phyloP scores from a whole-genome alignment of 2,888 invertebrate species.

The Lepas anatifera region DNA sequence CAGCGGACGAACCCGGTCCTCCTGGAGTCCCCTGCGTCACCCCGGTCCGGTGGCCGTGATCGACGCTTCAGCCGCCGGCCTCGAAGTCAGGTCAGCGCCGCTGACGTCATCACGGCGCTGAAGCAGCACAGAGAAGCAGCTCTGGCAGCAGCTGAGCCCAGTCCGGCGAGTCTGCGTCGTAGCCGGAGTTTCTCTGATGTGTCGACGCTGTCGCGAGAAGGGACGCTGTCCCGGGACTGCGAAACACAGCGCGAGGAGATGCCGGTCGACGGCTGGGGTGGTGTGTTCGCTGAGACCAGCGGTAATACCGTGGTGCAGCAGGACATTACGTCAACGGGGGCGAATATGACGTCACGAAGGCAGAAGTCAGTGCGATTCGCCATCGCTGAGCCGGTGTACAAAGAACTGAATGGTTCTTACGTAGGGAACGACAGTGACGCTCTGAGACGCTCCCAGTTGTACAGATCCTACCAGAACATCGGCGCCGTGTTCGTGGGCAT shows the following conservation, averaged over 20 bases:
- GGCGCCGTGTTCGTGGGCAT: constrained; percentile 1
- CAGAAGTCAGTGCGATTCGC: neutral
- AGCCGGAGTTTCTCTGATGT: neutral
- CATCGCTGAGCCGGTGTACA: neutral
- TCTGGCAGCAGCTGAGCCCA: too few relatives aligned
- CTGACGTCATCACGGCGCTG: neutral
- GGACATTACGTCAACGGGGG: neutral
- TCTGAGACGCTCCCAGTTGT: neutral
- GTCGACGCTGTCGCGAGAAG: neutral
- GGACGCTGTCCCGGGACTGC: too few relatives aligned
- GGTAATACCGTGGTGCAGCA: neutral
- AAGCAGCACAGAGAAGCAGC: neutral
- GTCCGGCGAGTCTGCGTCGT: neutral
- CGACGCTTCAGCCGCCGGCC: neutral
- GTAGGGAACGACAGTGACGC: neutral
- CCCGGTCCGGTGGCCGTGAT: neutral
- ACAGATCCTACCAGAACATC: constrained; percentile 1
- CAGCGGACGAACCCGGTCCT: neutral
- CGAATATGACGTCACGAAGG: too few relatives aligned
- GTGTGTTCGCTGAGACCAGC: neutral
- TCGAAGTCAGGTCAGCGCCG: neutral
- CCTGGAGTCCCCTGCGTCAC: neutral
- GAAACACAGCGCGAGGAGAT: neutral
- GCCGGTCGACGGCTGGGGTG: neutral
- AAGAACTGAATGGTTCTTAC: neutral